Conservation (phyloP, 2,797 vertebrate species). For the Apodemus agrarius region DNA sequence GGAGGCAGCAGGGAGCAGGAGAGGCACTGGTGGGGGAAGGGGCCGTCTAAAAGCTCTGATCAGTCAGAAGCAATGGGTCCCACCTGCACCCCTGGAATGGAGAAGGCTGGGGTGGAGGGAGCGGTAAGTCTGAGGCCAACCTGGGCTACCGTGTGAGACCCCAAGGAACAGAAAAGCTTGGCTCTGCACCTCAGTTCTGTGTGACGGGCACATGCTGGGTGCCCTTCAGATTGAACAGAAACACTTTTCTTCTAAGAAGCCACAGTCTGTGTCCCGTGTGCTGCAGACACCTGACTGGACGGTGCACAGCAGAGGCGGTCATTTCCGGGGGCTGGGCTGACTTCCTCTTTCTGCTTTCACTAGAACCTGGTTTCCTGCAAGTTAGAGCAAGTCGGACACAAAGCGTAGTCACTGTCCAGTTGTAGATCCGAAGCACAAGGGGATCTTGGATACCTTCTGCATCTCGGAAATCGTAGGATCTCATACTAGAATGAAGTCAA, state of each 20-base stretch:
- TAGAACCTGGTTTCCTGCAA: background rate
- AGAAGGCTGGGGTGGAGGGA: background rate
- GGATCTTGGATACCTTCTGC: background rate
- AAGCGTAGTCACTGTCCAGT: background rate
- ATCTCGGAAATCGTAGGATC: constrained; percentile 4
- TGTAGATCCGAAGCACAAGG: background rate
- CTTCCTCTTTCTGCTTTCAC: constrained; percentile 1
- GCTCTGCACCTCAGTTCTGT: background rate
- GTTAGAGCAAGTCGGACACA: background rate
- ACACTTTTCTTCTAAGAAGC: background rate
- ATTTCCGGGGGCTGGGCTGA: background rate
- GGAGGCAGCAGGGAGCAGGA: background rate
- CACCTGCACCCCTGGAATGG: background rate
- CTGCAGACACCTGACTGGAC: background rate
- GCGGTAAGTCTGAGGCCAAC: background rate
- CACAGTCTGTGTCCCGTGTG: background rate
- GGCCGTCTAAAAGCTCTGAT: background rate
- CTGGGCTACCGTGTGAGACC: background rate
- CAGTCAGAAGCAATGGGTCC: background rate
- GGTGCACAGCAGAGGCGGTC: background rate
- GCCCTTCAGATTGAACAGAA: background rate
- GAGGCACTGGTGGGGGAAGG: background rate
- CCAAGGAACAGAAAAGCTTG: background rate
- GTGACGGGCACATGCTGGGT: background rate
- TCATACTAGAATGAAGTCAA: background rate